These are phyloP conservation scores for Hydrotaea diabolus DNA, from an alignment of 2,888 invertebrate species.

Conservation along the genomic window DNA sequence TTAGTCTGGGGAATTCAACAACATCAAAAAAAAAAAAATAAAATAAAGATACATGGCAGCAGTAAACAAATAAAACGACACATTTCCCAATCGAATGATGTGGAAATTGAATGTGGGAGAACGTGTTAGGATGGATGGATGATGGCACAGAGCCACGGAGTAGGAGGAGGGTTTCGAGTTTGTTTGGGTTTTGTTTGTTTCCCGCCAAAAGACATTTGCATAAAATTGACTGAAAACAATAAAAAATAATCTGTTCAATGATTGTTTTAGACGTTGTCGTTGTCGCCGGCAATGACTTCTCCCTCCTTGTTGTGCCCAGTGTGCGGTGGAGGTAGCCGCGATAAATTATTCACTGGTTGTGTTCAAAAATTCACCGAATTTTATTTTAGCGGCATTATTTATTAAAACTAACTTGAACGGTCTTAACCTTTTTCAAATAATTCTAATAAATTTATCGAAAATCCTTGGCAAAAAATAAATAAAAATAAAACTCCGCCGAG, in stretches of 20 bases:
- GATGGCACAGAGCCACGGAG: constrained; percentile 41
- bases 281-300: constrained; percentile 6
- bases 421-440: constrained; percentile 28
- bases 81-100: constrained; percentile 79
- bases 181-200: constrained; percentile 7
- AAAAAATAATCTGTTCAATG: constrained; percentile 77
- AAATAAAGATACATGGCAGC: constrained; percentile 60
- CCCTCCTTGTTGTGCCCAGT: too few species aligned
- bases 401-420: neutral
- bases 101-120: constrained; percentile 76
- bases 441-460: constrained; percentile 74
- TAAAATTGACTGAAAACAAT: constrained; percentile 73
- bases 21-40: constrained; percentile 19
- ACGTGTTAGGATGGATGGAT: neutral
- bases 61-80: constrained; percentile 71
- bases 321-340: constrained; percentile 27
- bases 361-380: constrained; percentile 25
- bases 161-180: constrained; percentile 17
- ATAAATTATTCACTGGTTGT: constrained; percentile 47
- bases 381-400: constrained; percentile 19
- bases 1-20: constrained; percentile 76
- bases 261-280: constrained; percentile 50
- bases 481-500: constrained; percentile 1
- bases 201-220: constrained; percentile 55
- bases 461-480: constrained; percentile 44